These are phyloP conservation scores for Vulpes lagopus DNA, from an alignment of 2,113 vertebrate genomes.

Conservation along the genomic window DNA sequence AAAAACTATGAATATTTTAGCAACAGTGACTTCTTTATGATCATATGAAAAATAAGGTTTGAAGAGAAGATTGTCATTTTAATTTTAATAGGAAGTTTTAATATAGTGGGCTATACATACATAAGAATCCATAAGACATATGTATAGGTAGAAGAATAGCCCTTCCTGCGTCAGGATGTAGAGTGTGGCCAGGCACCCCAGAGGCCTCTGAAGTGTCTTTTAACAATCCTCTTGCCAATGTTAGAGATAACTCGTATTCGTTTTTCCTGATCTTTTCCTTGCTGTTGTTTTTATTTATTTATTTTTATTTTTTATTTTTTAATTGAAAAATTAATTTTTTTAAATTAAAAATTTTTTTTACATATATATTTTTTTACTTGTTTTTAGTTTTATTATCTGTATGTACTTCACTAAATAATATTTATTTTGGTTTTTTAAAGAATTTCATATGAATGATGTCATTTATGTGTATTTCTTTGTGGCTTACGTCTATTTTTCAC, in stretches of 20 bases:
- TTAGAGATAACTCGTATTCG: neutral
- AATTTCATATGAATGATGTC: neutral
- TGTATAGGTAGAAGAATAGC: neutral
- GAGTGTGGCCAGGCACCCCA: neutral
- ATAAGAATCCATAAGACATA: neutral
- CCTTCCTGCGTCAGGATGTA: neutral
- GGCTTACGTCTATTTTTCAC: neutral
- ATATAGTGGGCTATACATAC: neutral
- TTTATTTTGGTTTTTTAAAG: neutral
- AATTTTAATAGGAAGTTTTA: conserved; percentile 47
- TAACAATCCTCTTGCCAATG: neutral
- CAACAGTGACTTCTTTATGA: neutral
- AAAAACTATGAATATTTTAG: conserved; percentile 48
- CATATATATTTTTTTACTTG: neutral
- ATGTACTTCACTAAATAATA: neutral
- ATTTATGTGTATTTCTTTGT: conserved; percentile 14
- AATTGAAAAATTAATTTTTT: too few relatives aligned
- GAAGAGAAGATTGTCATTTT: conserved; percentile 1
- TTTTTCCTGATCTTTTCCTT: neutral
- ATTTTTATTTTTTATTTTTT: too few relatives aligned
- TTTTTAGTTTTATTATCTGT: conserved; percentile 41
- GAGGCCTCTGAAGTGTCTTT: neutral
- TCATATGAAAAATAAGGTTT: conserved; percentile 36
- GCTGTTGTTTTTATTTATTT: conserved; percentile 37
- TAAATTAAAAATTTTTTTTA: too few relatives aligned